These are phyloP conservation scores for Drosophila mayaguana DNA, from an alignment of 2,888 invertebrate genomes.

Conservation along the genomic window DNA sequence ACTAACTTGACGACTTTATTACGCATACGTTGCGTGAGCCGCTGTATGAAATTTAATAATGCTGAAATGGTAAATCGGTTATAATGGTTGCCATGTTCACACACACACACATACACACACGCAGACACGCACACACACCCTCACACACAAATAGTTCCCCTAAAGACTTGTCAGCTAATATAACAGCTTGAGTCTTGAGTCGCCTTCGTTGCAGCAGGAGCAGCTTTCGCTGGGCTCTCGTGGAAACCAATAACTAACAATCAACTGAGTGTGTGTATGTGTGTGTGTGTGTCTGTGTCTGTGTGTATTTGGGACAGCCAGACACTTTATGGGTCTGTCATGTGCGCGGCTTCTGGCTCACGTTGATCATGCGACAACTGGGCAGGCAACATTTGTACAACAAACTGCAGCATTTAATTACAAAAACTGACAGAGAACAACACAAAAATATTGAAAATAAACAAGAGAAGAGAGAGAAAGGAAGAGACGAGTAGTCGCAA, in stretches of 20 bases:
- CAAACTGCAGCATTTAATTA: slow-evolving; percentile 73
- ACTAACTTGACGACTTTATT: slow-evolving; percentile 75
- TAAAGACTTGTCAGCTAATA: slow-evolving; percentile 68
- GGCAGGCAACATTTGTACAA: slow-evolving; percentile 61
- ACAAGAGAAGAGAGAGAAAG: not conserved
- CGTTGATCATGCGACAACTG: slow-evolving; percentile 69
- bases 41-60: slow-evolving; percentile 66
- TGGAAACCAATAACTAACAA: slow-evolving; percentile 77
- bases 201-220: slow-evolving; percentile 27
- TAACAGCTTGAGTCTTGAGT: slow-evolving; percentile 72
- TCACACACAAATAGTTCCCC: not conserved
- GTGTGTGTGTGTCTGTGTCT: slow-evolving; percentile 1
- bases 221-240: slow-evolving; percentile 29
- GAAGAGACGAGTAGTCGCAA: not conserved
- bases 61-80: slow-evolving; percentile 40
- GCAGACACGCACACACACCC: too few relatives aligned
- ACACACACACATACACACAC: not conserved
- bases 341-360: slow-evolving; percentile 64
- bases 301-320: slow-evolving; percentile 24
- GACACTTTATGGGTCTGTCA: slow-evolving; percentile 70
- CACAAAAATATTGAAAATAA: not conserved
- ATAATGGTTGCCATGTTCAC: slow-evolving; percentile 47
- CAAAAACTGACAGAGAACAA: slow-evolving; percentile 47
- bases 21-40: slow-evolving; percentile 69
- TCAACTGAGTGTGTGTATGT: slow-evolving; percentile 46